These are phyloP conservation scores for Atethmia centrago DNA, from an alignment of 2,888 invertebrate genomes.

Conservation along the genomic window DNA sequence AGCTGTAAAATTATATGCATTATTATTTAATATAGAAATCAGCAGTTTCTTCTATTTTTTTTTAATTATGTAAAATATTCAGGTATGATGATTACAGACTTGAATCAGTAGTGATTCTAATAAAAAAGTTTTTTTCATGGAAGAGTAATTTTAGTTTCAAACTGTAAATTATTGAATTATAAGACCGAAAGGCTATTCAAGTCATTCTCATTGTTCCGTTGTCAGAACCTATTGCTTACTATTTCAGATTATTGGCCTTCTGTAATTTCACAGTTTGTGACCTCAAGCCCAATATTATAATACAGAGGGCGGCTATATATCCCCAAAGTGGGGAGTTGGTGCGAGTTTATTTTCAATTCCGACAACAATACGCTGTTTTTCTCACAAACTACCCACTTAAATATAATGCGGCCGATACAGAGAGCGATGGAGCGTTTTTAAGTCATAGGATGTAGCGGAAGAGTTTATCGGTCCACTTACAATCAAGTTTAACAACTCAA, in stretches of 20 bases:
- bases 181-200: background rate
- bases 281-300: conserved; percentile 68
- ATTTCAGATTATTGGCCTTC: conserved; percentile 35
- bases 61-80: no score
- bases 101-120: no score
- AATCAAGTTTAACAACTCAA: no score
- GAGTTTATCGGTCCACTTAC: background rate
- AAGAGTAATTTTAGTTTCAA: no score
- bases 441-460: conserved; percentile 59
- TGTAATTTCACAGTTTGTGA: conserved; percentile 36
- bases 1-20: background rate
- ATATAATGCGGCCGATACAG: conserved; percentile 87
- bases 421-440: conserved; percentile 81
- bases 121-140: no score
- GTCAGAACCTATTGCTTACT: background rate
- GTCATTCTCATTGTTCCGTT: background rate
- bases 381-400: conserved; percentile 89
- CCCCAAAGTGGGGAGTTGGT: conserved; percentile 67
- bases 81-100: no score
- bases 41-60: no score
- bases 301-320: conserved; percentile 71
- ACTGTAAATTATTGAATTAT: no score
- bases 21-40: no score
- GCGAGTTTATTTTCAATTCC: conserved; percentile 88
- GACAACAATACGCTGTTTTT: conserved; percentile 88